These are phyloP conservation scores for Griposia aprilina DNA, from an alignment of 2,888 invertebrate species.

Conservation along the genomic window DNA sequence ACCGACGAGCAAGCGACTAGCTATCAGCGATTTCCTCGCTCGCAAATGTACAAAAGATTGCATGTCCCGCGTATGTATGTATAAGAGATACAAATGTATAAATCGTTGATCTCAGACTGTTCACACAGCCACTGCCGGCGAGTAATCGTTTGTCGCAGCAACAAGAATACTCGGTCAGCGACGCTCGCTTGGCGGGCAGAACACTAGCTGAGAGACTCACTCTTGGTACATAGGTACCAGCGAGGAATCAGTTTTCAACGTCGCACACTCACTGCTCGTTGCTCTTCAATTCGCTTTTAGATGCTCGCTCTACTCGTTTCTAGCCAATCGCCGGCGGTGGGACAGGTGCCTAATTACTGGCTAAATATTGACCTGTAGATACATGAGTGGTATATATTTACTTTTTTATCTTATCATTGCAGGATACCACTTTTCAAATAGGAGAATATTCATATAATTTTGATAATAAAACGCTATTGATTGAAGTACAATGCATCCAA, in stretches of 20 bases:
- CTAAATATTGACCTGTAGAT: constrained; percentile 14
- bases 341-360: not conserved
- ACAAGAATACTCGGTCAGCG: not conserved
- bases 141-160: not conserved
- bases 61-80: too few species aligned
- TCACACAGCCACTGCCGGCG: not conserved
- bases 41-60: not conserved
- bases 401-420: constrained; percentile 24
- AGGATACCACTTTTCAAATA: constrained; percentile 8
- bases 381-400: not conserved
- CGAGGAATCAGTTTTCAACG: not conserved
- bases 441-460: constrained; percentile 37
- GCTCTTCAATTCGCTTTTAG: not conserved
- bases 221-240: not conserved
- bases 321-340: not conserved
- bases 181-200: not conserved
- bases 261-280: not conserved
- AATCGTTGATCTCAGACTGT: not conserved
- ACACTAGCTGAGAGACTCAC: not conserved
- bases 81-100: too few species aligned
- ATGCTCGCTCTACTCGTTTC: not conserved
- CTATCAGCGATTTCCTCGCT: not conserved
- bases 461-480: constrained; percentile 33
- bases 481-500: constrained; percentile 43
- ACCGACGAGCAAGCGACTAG: not conserved